Evolutionary conservation across 1,140 invertebrate genomes (phyloP).

Genomic region (Ephestia elutella): DNA sequence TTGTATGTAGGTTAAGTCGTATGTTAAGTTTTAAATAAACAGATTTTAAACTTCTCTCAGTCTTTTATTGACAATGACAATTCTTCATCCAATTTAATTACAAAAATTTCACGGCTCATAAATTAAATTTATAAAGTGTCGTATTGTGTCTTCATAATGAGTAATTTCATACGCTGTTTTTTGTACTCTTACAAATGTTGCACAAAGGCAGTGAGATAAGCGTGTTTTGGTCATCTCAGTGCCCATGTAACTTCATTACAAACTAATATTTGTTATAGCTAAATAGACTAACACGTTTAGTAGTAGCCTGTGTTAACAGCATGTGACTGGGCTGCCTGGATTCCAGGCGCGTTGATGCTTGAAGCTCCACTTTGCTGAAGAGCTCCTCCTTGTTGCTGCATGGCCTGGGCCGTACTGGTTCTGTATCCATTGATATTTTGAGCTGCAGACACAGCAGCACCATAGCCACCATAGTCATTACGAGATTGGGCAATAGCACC

Average conservation of each 20-base stretch:
- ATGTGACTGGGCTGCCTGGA: conserved; percentile 51
- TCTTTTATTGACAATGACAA: conserved; percentile 27
- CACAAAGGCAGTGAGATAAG: conserved; percentile 44
- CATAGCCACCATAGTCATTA: conserved; percentile 25
- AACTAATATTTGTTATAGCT: conserved; percentile 9
- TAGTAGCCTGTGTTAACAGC: conserved; percentile 48
- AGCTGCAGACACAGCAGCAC: conserved; percentile 39
- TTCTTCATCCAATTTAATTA: not conserved
- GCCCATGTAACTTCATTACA: conserved; percentile 20
- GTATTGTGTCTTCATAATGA: conserved; percentile 2
- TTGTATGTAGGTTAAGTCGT: not conserved
- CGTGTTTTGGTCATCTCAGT: conserved; percentile 39
- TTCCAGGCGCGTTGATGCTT: conserved; percentile 49
- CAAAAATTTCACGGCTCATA: no score
- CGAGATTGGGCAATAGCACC: conserved; percentile 20
- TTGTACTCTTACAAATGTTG: not conserved
- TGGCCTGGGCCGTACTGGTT: conserved; percentile 41
- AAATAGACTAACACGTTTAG: conserved; percentile 17
- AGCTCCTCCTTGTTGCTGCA: conserved; percentile 35
- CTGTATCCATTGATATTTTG: conserved; percentile 39
- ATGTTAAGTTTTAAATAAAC: conserved; percentile 2
- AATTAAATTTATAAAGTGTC: conserved; percentile 1
- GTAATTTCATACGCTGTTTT: not conserved
- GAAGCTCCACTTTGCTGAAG: conserved; percentile 47
- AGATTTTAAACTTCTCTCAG: not conserved